Evolutionary conservation across 2,888 invertebrate species (phyloP).

Genomic region (Tortricodes alternella): DNA sequence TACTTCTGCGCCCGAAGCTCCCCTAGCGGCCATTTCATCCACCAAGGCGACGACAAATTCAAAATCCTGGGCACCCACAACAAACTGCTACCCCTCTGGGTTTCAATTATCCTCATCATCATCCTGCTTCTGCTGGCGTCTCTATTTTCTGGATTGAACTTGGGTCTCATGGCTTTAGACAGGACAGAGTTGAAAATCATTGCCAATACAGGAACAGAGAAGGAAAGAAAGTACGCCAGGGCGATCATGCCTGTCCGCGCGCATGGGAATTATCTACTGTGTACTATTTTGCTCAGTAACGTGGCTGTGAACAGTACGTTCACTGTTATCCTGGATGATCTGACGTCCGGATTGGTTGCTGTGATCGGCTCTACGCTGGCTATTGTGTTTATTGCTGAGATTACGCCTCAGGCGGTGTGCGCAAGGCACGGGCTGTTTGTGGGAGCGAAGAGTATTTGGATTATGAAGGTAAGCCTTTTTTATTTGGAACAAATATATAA

Average conservation of each 20-base stretch:
- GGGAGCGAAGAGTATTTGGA: conserved; percentile 96
- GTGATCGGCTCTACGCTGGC: conserved; percentile 95
- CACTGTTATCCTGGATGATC: conserved; percentile 96
- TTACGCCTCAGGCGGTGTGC: conserved; percentile 97
- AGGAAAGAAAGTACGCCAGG: conserved; percentile 91
- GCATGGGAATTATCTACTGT: conserved; percentile 96
- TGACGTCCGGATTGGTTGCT: conserved; percentile 95
- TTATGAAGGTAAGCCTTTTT: conserved; percentile 86
- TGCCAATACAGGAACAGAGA: conserved; percentile 94
- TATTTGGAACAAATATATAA: too few species aligned
- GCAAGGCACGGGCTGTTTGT: conserved; percentile 96
- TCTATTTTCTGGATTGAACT: conserved; percentile 97
- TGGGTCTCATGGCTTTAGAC: conserved; percentile 98
- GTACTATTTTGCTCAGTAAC: conserved; percentile 90
- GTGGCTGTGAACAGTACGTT: conserved; percentile 98
- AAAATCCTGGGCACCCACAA: conserved; percentile 87
- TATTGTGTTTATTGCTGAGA: conserved; percentile 99
- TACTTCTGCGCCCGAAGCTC: conserved; percentile 67
- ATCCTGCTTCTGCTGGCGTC: conserved; percentile 93
- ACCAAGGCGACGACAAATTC: conserved; percentile 86
- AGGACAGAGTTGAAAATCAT: conserved; percentile 97
- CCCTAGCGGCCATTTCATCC: conserved; percentile 68
- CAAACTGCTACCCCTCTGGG: conserved; percentile 90
- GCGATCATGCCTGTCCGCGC: conserved; percentile 95
- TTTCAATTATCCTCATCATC: conserved; percentile 87